Percentiles rank a stretch among this genome's conserved stretches.
Evolutionary conservation across 2,888 invertebrate genomes (phyloP).

Genomic region (Chironomus tentans): DNA sequence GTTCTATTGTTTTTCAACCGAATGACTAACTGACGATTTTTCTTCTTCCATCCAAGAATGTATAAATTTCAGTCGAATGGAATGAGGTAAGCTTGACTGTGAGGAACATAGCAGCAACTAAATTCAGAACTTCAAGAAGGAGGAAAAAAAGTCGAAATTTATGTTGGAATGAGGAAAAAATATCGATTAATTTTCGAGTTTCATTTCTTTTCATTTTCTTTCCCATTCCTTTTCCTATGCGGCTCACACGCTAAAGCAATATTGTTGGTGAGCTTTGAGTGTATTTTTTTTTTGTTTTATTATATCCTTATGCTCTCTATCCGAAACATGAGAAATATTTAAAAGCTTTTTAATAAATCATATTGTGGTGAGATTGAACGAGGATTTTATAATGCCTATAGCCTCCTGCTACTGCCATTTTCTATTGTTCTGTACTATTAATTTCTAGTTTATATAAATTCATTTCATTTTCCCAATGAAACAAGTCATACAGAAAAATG

Average conservation of each 20-base stretch:
- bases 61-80: background rate
- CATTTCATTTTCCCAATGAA: too few species aligned
- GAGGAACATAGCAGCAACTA: background rate
- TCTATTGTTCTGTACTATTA: too few species aligned
- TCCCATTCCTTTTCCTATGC: background rate
- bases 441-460: too few species aligned
- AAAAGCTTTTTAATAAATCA: slow-evolving; percentile 23
- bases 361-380: background rate
- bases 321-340: background rate
- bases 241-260: background rate
- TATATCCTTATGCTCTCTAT: background rate
- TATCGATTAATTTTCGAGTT: slow-evolving; percentile 24
- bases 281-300: slow-evolving; percentile 3
- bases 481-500: too few species aligned
- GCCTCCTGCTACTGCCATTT: too few species aligned
- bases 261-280: background rate
- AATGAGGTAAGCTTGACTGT: background rate
- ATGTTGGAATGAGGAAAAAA: background rate
- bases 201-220: background rate
- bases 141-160: background rate
- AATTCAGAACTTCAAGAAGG: background rate
- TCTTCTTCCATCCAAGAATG: too few species aligned
- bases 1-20: background rate
- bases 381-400: too few species aligned
- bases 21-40: background rate